phyloP scores from a whole-genome alignment of 1,140 invertebrate genomes.

The Saxidomus purpurata region DNA sequence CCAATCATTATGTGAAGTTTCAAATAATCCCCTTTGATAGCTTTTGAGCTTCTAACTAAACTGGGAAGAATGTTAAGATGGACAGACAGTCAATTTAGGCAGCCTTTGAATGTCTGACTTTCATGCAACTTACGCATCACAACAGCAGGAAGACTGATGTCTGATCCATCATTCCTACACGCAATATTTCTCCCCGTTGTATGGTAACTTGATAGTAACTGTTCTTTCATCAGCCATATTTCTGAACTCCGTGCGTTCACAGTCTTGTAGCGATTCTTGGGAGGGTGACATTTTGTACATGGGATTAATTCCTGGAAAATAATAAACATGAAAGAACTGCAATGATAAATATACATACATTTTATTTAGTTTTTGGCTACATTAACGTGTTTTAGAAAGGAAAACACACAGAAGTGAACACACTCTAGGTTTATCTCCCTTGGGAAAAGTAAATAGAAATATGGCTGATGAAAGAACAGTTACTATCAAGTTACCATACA shows the following conservation, averaged over 20 bases:
- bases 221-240: conserved; percentile 33
- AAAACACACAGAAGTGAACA: too few relatives aligned
- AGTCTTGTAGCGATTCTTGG: conserved; percentile 55
- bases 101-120: too few relatives aligned
- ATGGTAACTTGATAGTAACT: background rate
- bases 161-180: conserved; percentile 41
- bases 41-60: too few relatives aligned
- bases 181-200: background rate
- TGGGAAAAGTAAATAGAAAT: too few relatives aligned
- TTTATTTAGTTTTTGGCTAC: too few relatives aligned
- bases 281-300: conserved; percentile 31
- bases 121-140: background rate
- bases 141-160: background rate
- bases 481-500: background rate
- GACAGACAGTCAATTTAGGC: too few relatives aligned
- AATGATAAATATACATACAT: too few relatives aligned
- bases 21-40: too few relatives aligned
- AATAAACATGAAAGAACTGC: background rate
- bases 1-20: too few relatives aligned
- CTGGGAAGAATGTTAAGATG: too few relatives aligned
- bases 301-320: conserved; percentile 40
- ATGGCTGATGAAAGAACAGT: conserved; percentile 32
- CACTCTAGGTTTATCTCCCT: too few relatives aligned
- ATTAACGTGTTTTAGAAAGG: too few relatives aligned
- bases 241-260: conserved; percentile 28